Base-by-base conservation (phyloP, 2,888 invertebrate genomes). In the Heliconius charithonia region DNA sequence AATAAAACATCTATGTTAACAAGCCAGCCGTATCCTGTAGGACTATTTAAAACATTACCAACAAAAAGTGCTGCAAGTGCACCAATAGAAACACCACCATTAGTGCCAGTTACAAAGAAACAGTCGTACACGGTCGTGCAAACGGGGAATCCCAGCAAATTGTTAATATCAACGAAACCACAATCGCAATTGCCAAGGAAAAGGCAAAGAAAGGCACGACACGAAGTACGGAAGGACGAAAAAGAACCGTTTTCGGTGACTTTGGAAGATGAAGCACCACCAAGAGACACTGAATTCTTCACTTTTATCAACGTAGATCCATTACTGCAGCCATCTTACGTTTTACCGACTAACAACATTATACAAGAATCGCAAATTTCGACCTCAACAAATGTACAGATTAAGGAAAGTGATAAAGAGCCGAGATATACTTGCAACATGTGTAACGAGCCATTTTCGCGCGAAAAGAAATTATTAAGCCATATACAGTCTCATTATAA, bases 261-360 rank as follows among this genome's bases (percentile, higher is more conserved):
- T 3, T 79, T 90, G 81, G 91, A 91, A 85, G 90, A 91, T 41
- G 79, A 87, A 3, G 80, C 86, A 0, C 90, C 85, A 37, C 83
- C 89, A 0, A 90, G 91, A 84, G 90, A 92, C 80, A 29, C 89
- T 0, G 90, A 88, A 3, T 91, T 92, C 81, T 95, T 95, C 80
- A 93, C 93, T 27, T 95, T 95, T 75, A 91, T 95, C 6, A 95
- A 94, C 84, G 91, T 95, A 6, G 95, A 95, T 85, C 93, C 95
- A 2, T 84, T 93, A 63, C 80, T 92, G 9, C 92, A 93, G 79
- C 93, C 95, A 0, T 92, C 92, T 0, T 95, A 94, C 81, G 93
- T 94, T 51, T 83, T 95, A 29, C 94, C 95, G 1, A 93, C 92
- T 0, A 86, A 91, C 83, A 93, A 90, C 81, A 93, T 92, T 16